Conservation (phyloP, 2,888 invertebrate species). For the Rhyacophila evoluta region DNA sequence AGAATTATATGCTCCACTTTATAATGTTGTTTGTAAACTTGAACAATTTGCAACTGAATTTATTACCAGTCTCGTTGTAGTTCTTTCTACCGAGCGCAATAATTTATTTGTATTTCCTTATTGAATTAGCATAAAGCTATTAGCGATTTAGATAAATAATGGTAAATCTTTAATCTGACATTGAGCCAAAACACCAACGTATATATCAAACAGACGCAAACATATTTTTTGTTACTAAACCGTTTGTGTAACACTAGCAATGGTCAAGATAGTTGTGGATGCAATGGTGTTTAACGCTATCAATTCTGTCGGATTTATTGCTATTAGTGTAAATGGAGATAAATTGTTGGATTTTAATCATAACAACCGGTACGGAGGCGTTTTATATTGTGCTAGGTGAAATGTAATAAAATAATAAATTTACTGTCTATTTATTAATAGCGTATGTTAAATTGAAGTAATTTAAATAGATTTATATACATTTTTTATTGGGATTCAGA, state of each 20-base stretch:
- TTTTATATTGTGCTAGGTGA: background rate
- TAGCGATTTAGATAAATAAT: background rate
- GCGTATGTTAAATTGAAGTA: no score
- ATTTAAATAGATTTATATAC: no score
- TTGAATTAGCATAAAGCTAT: conserved; percentile 19
- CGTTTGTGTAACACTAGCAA: background rate
- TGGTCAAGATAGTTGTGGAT: background rate
- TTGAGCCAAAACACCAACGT: background rate
- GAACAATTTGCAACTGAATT: background rate
- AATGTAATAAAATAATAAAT: conserved; percentile 3
- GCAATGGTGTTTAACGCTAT: background rate
- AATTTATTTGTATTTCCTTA: background rate
- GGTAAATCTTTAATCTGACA: background rate
- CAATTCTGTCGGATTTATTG: background rate
- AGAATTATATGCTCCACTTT: no score
- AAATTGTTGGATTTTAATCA: conserved; percentile 17
- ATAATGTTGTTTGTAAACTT: no score
- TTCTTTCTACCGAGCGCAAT: background rate
- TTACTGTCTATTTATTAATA: no score
- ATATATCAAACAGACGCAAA: background rate
- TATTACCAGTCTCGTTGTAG: background rate
- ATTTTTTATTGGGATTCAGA: no score
- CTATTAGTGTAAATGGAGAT: conserved; percentile 6
- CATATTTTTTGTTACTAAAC: background rate
- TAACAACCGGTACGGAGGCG: conserved; percentile 22